phyloP scores from a whole-genome alignment of 2,888 invertebrate species.

The Dicycla oo region DNA sequence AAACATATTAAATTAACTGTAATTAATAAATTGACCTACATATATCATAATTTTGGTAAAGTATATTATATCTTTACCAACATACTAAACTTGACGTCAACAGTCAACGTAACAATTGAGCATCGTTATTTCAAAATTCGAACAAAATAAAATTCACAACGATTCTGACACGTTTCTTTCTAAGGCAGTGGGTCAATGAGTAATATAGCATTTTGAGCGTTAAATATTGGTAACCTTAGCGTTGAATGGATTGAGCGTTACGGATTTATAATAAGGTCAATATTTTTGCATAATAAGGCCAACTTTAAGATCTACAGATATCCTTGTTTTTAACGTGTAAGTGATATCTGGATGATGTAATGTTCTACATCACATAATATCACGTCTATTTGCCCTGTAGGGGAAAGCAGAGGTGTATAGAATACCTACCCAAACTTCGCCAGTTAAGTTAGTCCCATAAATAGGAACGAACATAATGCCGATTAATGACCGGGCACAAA shows the following conservation, averaged over 20 bases:
- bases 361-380: not conserved
- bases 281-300: constrained; percentile 42
- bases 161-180: constrained; percentile 57
- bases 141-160: constrained; percentile 56
- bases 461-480: not conserved
- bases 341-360: constrained; percentile 8
- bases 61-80: constrained; percentile 53
- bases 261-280: constrained; percentile 50
- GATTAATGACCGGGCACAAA: too few relatives aligned
- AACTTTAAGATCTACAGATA: constrained; percentile 18
- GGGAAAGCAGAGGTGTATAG: not conserved
- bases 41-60: constrained; percentile 51
- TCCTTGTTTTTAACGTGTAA: constrained; percentile 30
- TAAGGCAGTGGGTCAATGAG: constrained; percentile 65
- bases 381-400: not conserved
- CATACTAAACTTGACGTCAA: constrained; percentile 41
- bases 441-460: not conserved
- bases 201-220: constrained; percentile 47
- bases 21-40: constrained; percentile 48
- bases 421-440: too few relatives aligned
- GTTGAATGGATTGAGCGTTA: constrained; percentile 37
- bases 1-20: constrained; percentile 40
- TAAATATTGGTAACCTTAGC: constrained; percentile 54
- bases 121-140: constrained; percentile 59
- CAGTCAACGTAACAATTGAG: constrained; percentile 58